phyloP scores from a whole-genome alignment of 2,113 vertebrate genomes.

The Machaerirhynchus nigripectus region DNA sequence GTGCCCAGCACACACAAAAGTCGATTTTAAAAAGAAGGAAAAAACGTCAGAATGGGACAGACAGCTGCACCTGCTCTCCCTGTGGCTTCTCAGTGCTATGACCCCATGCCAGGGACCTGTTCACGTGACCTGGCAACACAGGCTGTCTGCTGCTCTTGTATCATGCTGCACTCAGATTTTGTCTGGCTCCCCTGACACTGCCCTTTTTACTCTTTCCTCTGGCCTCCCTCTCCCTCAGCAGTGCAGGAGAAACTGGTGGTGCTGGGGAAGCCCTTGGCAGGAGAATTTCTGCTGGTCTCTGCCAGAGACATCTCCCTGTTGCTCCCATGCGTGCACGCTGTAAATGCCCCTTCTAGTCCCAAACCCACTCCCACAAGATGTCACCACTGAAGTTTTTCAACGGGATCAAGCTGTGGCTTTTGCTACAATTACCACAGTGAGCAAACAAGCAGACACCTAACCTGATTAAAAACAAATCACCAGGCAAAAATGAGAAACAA shows the following conservation, averaged over 20 bases:
- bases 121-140: rapidly evolving
- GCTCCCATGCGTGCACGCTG: background rate
- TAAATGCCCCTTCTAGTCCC: background rate
- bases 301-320: background rate
- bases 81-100: background rate
- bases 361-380: background rate
- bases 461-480: background rate
- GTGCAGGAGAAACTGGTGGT: background rate
- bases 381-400: background rate
- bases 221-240: background rate
- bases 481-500: background rate
- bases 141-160: background rate
- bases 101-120: background rate
- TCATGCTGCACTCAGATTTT: background rate
- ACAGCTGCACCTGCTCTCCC: background rate
- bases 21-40: background rate
- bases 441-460: background rate
- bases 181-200: background rate
- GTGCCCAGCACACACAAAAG: background rate
- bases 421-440: background rate
- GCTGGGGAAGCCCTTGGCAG: background rate
- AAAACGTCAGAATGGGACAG: background rate
- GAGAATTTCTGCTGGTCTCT: background rate
- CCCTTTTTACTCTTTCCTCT: background rate
- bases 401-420: background rate